phyloP scores from a whole-genome alignment of 2,888 invertebrate genomes.

The Mythimna loreyi region DNA sequence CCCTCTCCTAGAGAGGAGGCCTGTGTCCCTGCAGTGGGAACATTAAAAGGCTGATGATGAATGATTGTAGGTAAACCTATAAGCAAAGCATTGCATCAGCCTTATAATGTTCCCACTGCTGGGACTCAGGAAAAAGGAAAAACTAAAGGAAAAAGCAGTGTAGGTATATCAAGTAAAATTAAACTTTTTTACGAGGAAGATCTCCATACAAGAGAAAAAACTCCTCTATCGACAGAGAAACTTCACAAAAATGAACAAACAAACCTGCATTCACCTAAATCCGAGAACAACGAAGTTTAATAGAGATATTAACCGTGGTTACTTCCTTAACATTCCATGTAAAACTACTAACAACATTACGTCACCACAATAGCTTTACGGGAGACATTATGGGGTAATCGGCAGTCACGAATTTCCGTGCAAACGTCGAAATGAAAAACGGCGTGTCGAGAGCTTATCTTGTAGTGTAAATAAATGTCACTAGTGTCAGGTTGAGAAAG shows the following conservation, averaged over 20 bases:
- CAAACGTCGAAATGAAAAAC: slow-evolving; percentile 34
- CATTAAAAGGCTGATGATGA: too few species aligned
- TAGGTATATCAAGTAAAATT: too few species aligned
- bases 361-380: slow-evolving; percentile 46
- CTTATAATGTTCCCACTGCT: too few species aligned
- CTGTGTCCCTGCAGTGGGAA: too few species aligned
- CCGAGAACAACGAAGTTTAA: slow-evolving; percentile 5
- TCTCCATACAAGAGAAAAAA: background rate
- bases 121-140: too few species aligned
- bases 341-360: slow-evolving; percentile 39
- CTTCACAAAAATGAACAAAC: background rate
- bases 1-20: too few species aligned
- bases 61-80: too few species aligned
- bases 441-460: slow-evolving; percentile 49
- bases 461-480: slow-evolving; percentile 48
- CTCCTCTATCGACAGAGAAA: background rate
- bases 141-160: too few species aligned
- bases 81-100: too few species aligned
- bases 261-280: background rate
- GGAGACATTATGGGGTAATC: slow-evolving; percentile 52
- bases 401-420: slow-evolving; percentile 57
- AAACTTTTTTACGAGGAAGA: background rate
- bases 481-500: slow-evolving; percentile 32
- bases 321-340: slow-evolving; percentile 34
- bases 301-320: slow-evolving; percentile 28